Evolutionary conservation across 2,113 vertebrate species (phyloP).

Genomic region (Daboia siamensis): DNA sequence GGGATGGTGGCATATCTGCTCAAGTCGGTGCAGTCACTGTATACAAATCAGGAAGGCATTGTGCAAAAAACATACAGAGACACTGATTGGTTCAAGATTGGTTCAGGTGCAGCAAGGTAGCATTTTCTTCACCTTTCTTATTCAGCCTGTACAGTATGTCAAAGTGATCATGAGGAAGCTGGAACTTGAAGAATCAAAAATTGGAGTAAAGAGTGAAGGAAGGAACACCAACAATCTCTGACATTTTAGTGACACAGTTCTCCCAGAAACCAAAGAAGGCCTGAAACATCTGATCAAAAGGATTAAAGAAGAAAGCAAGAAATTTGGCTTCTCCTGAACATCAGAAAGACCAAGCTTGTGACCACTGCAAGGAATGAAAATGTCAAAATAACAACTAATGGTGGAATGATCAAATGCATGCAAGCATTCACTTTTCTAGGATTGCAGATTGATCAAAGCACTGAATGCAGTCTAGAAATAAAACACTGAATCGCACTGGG

Average conservation of each 20-base stretch:
- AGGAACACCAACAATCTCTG: not conserved
- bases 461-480: not conserved
- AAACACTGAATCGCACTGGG: not conserved
- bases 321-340: not conserved
- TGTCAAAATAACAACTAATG: not conserved
- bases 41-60: not conserved
- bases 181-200: not conserved
- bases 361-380: not conserved
- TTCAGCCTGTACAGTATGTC: not conserved
- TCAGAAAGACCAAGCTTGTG: not conserved
- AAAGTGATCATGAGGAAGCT: not conserved
- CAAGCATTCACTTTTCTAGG: not conserved
- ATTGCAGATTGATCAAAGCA: not conserved
- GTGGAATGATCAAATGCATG: not conserved
- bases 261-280: not conserved
- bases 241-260: not conserved
- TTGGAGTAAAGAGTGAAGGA: not conserved
- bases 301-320: not conserved
- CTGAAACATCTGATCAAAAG: not conserved
- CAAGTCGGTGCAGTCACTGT: not conserved
- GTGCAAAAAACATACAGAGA: not conserved
- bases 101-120: not conserved
- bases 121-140: not conserved
- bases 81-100: not conserved
- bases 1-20: not conserved